Evolutionary conservation across 1,140 invertebrate genomes (phyloP).

Genomic region (Cryptotermes secundus): DNA sequence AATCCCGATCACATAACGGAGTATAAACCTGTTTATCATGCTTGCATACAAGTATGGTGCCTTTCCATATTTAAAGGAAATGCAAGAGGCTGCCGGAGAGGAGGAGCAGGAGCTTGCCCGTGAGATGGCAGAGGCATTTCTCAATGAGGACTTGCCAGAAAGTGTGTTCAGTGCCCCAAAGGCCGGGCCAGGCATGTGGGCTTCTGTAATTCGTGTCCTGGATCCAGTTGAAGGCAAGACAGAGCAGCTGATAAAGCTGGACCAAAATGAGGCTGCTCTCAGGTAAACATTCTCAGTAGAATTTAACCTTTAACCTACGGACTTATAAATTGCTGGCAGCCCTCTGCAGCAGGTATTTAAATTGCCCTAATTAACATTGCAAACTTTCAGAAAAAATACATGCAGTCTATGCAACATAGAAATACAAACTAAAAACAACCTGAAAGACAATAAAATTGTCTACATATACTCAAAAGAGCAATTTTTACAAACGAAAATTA

Average conservation of each 20-base stretch:
- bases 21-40: not conserved
- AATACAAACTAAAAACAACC: too few relatives aligned
- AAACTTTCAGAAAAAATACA: too few relatives aligned
- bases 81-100: constrained; percentile 93
- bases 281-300: constrained; percentile 60
- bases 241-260: constrained; percentile 76
- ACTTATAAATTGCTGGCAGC: too few relatives aligned
- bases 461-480: too few relatives aligned
- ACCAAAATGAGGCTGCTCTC: constrained; percentile 96
- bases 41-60: not conserved
- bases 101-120: constrained; percentile 91
- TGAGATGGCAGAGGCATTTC: constrained; percentile 95
- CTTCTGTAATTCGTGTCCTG: constrained; percentile 88
- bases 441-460: too few relatives aligned
- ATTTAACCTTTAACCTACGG: too few relatives aligned
- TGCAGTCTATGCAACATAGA: too few relatives aligned
- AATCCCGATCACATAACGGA: not conserved
- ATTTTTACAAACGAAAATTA: too few relatives aligned
- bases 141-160: constrained; percentile 93
- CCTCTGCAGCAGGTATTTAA: too few relatives aligned
- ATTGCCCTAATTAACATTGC: too few relatives aligned
- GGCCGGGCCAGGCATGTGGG: constrained; percentile 96
- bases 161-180: constrained; percentile 93
- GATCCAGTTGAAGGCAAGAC: constrained; percentile 86
- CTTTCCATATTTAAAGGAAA: constrained; percentile 67